phyloP scores from a whole-genome alignment of 2,888 invertebrate species.

The Flexamia atlantica region DNA sequence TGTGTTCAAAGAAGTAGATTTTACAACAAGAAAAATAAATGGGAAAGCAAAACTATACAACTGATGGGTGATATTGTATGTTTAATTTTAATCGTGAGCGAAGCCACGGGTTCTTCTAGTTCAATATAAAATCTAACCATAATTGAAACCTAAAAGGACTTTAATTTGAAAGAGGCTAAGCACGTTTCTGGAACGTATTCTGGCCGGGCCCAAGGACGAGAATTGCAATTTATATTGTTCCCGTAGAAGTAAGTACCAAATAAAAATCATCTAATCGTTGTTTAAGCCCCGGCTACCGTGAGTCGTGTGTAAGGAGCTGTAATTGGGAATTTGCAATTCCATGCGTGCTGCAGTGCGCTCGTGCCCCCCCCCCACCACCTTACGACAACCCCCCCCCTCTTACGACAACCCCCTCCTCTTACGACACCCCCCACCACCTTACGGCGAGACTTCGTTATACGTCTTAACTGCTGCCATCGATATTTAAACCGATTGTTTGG shows the following conservation, averaged over 20 bases:
- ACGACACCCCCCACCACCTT: background rate
- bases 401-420: background rate
- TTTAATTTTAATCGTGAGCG: too few species aligned
- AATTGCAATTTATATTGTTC: constrained; percentile 22
- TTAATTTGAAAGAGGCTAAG: too few species aligned
- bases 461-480: too few species aligned
- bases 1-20: too few species aligned
- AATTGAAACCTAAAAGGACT: too few species aligned
- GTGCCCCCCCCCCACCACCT: background rate
- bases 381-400: background rate
- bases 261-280: constrained; percentile 48
- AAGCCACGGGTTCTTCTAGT: too few species aligned
- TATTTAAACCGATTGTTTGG: too few species aligned
- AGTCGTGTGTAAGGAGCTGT: constrained; percentile 16
- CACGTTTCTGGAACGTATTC: too few species aligned
- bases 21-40: too few species aligned
- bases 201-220: background rate
- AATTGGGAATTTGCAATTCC: constrained; percentile 48
- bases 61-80: too few species aligned
- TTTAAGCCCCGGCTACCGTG: constrained; percentile 35
- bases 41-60: too few species aligned
- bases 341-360: constrained; percentile 12
- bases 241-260: constrained; percentile 30
- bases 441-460: background rate
- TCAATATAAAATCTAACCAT: too few species aligned